Evolutionary conservation across 2,888 invertebrate species (phyloP).

Genomic region (Elysia crispata): DNA sequence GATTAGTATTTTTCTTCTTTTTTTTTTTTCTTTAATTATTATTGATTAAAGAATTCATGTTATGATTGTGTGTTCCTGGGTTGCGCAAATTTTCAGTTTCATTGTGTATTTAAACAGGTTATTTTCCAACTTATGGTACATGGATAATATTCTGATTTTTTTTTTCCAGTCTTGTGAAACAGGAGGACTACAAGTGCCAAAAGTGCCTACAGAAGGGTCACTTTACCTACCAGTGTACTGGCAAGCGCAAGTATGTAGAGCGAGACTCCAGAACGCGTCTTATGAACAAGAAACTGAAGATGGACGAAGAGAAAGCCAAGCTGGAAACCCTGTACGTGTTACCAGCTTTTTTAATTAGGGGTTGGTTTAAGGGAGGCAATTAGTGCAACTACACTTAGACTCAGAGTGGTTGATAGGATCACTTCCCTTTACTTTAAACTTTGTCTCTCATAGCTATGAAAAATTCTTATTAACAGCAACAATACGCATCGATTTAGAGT

Average conservation of each 20-base stretch:
- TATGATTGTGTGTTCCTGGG: no score
- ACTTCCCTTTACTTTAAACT: no score
- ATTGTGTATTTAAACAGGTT: not conserved
- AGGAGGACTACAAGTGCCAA: slow-evolving; percentile 84
- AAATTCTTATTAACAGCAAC: no score
- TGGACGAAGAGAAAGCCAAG: slow-evolving; percentile 77
- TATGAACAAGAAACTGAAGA: slow-evolving; percentile 84
- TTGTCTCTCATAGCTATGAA: no score
- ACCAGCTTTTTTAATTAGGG: not conserved
- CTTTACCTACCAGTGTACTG: slow-evolving; percentile 95
- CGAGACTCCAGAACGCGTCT: slow-evolving; percentile 90
- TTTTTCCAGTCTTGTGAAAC: slow-evolving; percentile 35
- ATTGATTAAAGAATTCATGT: no score
- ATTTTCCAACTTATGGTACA: not conserved
- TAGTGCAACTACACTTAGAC: not conserved
- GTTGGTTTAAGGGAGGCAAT: not conserved
- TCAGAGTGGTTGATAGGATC: no score
- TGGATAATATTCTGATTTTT: slow-evolving; percentile 7
- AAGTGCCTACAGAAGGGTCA: slow-evolving; percentile 95
- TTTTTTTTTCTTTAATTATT: no score
- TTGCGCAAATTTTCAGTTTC: no score
- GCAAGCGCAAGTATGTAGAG: slow-evolving; percentile 91
- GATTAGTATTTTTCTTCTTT: no score
- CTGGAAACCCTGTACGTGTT: slow-evolving; percentile 69
- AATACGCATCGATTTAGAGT: no score